Evolutionary conservation across 2,888 invertebrate genomes (phyloP), one percentile per base, ranked within the genome.

Genomic region (Tipula vernalis): DNA sequence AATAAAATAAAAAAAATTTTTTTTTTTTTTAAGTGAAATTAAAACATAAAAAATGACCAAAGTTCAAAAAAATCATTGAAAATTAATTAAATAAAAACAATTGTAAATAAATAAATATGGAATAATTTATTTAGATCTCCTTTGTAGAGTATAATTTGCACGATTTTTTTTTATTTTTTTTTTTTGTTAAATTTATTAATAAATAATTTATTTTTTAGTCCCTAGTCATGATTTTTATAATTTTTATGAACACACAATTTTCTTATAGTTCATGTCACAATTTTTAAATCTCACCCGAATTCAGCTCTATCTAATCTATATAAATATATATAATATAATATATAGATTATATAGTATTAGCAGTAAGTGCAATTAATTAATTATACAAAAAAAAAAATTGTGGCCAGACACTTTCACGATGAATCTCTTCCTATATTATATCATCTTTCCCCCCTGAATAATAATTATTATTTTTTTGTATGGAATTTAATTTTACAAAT

Each of bases 331-430:
- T n/a, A n/a, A 10, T 71, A 28, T 28, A 71, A 1, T 47, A 71
- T 71, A 71, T 71, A 39, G 5, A 39, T 39, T 28, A 71, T 71
- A 5, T 71, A 71, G n/a, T n/a, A n/a, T n/a, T n/a, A n/a, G n/a
- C n/a, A n/a, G n/a, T n/a, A 71, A 71, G 71, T 71, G 71, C 71
- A 71, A 71, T 71, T 71, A 71, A 71, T 71, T 71, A 71, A 71
- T 71, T 18, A 71, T 71, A 71, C 28, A 71, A 28, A 28, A 28
- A 71, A 15, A 51, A 71, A 71, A 28, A 71, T 71, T 71, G 71
- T 71, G 71, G 71, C 71, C 28, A 71, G 10, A 71, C 28, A 28
- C 18, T 12, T 28, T 6, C 10, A 28, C 8, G 71, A 71, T 28
- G 71, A 71, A 71, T 71, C 71, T 71, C 71, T 71, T 2, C 12